Evolutionary conservation across 2,113 vertebrate species (phyloP).

Genomic region (Phrynosoma blainvillii): DNA sequence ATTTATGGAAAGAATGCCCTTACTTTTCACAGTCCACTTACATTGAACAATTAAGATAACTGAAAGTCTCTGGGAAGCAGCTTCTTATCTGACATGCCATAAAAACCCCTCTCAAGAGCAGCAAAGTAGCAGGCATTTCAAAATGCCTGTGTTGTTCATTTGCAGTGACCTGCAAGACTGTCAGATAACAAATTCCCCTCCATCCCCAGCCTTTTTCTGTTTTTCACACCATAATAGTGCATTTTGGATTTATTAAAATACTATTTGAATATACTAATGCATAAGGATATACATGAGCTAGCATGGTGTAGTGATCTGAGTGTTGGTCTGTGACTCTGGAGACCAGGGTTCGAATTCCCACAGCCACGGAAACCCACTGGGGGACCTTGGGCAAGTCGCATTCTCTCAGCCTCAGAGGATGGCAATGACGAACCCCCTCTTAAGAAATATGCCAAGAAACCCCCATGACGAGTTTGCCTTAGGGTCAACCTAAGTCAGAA

Average conservation of each 20-base stretch:
- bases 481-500: too few relatives aligned
- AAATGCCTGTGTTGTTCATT: conserved; percentile 51
- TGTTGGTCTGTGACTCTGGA: too few relatives aligned
- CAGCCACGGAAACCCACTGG: too few relatives aligned
- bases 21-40: conserved; percentile 38
- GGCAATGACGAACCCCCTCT: too few relatives aligned
- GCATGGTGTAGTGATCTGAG: too few relatives aligned
- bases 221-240: conserved; percentile 40
- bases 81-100: background rate
- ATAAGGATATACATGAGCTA: conserved; percentile 19
- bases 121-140: conserved; percentile 36
- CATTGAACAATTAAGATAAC: conserved; percentile 40
- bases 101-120: conserved; percentile 19
- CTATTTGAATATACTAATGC: conserved; percentile 38
- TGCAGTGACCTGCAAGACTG: conserved; percentile 39
- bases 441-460: too few relatives aligned
- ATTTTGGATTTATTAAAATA: conserved; percentile 8
- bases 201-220: conserved; percentile 21
- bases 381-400: too few relatives aligned
- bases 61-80: background rate
- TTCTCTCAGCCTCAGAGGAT: too few relatives aligned
- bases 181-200: conserved; percentile 34
- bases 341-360: too few relatives aligned
- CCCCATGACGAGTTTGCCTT: too few relatives aligned
- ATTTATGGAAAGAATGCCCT: conserved; percentile 45